Conservation (phyloP, 2,888 invertebrate genomes). For the Lissonota sp. region DNA sequence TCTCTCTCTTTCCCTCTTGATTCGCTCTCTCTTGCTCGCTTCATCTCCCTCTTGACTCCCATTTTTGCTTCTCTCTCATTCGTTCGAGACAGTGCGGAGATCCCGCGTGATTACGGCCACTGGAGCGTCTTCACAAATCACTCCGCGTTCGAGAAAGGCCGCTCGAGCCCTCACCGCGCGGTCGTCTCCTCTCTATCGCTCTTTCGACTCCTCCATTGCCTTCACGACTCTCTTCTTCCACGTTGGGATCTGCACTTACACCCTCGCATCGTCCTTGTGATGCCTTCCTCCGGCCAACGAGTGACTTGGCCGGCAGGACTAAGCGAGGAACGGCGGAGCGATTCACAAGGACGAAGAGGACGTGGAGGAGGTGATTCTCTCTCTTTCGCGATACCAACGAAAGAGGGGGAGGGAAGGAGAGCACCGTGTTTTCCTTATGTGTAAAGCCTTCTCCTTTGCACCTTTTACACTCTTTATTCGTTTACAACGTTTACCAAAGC, state of each 20-base stretch:
- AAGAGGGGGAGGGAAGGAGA: too few relatives aligned
- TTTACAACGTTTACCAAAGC: constrained; percentile 61
- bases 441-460: constrained; percentile 2
- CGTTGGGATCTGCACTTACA: constrained; percentile 33
- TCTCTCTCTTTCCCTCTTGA: neutral
- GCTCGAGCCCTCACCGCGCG: constrained; percentile 56
- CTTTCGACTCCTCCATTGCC: constrained; percentile 54
- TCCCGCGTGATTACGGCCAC: constrained; percentile 83
- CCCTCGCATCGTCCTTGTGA: constrained; percentile 11
- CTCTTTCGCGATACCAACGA: constrained; percentile 10
- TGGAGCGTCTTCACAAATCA: constrained; percentile 84
- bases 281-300: constrained; percentile 22
- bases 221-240: constrained; percentile 11
- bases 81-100: constrained; percentile 79
- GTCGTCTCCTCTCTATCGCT: constrained; percentile 49
- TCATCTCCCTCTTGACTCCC: constrained; percentile 45
- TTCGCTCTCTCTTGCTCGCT: constrained; percentile 31
- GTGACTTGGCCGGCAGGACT: neutral
- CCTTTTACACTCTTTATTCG: constrained; percentile 59
- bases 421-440: constrained; percentile 11
- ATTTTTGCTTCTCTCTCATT: constrained; percentile 36
- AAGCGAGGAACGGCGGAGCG: neutral
- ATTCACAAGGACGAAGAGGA: constrained; percentile 3
- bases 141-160: constrained; percentile 71
- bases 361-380: constrained; percentile 32